Percentiles rank a stretch among this genome's conserved stretches.
Conservation (phyloP, 1,140 invertebrate species). For the Musca vetustissima region DNA sequence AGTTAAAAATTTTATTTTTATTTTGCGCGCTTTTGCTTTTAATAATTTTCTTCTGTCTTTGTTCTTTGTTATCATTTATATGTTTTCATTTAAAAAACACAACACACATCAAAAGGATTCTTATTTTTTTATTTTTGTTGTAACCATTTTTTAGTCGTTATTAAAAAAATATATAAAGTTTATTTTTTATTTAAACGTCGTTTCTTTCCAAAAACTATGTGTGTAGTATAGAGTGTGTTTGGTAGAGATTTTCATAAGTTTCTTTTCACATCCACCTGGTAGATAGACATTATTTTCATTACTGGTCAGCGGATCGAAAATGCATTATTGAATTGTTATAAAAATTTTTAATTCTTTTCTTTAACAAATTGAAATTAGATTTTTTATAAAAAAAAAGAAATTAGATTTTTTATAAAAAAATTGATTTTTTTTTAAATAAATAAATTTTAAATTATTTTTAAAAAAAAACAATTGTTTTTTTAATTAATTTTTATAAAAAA, state of each 20-base stretch:
- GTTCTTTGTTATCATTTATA: background rate
- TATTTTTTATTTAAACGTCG: background rate
- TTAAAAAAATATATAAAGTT: background rate
- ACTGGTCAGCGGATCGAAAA: too few species aligned
- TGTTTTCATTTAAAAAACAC: conserved; percentile 6
- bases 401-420: too few species aligned
- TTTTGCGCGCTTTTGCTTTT: conserved; percentile 11
- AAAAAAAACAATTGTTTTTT: too few species aligned
- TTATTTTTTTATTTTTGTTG: background rate
- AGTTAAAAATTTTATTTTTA: conserved; percentile 2
- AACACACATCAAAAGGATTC: conserved; percentile 24
- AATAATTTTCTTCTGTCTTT: background rate
- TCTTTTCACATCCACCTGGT: too few species aligned
- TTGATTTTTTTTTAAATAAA: too few species aligned
- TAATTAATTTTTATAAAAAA: too few species aligned
- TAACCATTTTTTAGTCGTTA: background rate
- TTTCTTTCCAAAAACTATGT: conserved; percentile 3
- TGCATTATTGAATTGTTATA: too few species aligned
- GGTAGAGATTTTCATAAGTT: background rate
- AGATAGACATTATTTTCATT: too few species aligned
- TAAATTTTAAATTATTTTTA: too few species aligned
- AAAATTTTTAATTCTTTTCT: too few species aligned
- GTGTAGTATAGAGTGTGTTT: conserved; percentile 4
- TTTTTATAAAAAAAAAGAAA: too few species aligned
- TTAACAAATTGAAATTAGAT: too few species aligned